phyloP scores from a whole-genome alignment of 2,113 vertebrate species.

The Dipodomys ordii region DNA sequence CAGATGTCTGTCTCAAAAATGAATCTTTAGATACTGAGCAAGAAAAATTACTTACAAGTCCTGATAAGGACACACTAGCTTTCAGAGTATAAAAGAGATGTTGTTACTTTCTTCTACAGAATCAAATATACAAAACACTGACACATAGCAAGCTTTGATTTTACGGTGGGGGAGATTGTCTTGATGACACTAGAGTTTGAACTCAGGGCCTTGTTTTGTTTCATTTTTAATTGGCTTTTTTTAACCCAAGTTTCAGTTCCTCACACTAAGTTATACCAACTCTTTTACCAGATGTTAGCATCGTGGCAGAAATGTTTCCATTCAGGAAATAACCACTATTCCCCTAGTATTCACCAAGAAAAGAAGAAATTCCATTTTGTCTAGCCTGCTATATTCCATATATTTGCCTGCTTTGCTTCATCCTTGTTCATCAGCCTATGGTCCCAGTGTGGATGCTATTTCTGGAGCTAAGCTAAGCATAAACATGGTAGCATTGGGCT shows the following conservation, averaged over 20 bases:
- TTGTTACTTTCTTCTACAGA: background rate
- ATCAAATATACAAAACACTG: constrained; percentile 6
- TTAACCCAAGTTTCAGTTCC: constrained; percentile 13
- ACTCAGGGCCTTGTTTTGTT: background rate
- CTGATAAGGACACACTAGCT: constrained; percentile 31
- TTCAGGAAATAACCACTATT: constrained; percentile 31
- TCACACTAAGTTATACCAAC: constrained; percentile 48
- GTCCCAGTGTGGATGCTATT: constrained; percentile 44
- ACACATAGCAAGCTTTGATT: background rate
- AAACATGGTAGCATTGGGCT: constrained; percentile 17
- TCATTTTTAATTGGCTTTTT: constrained; percentile 2
- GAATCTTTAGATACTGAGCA: constrained; percentile 53
- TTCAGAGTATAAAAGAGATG: constrained; percentile 7
- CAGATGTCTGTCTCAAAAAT: constrained; percentile 72
- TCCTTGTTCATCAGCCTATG: background rate
- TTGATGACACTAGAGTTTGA: no score
- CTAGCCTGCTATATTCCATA: background rate
- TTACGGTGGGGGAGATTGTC: no score
- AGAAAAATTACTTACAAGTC: constrained; percentile 28
- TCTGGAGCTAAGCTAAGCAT: constrained; percentile 51
- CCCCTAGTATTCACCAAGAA: background rate
- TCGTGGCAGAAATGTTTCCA: constrained; percentile 11
- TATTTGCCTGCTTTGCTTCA: constrained; percentile 16
- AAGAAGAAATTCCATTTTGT: constrained; percentile 28
- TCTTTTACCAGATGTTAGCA: background rate